Percentiles rank a stretch among this genome's conserved stretches.
phyloP scores from a whole-genome alignment of 2,113 vertebrate genomes.

The Empidonax traillii region DNA sequence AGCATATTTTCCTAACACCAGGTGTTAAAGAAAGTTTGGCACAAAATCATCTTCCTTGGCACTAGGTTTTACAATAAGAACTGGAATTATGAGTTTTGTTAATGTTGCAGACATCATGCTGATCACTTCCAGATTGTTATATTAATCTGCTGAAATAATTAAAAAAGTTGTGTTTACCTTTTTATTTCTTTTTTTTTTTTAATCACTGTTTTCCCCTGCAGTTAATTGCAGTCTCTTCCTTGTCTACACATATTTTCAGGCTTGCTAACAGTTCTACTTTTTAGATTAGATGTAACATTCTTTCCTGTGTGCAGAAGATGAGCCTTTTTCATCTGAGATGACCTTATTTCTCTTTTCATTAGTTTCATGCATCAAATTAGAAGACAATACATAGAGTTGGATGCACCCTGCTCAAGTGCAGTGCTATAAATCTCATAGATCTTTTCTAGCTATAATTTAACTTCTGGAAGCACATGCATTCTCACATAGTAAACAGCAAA shows the following conservation, averaged over 20 bases:
- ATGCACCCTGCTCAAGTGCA: neutral
- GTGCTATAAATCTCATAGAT: neutral
- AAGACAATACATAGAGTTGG: neutral
- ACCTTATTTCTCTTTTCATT: neutral
- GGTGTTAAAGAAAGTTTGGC: neutral
- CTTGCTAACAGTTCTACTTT: neutral
- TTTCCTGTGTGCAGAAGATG: neutral
- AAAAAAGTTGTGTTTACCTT: neutral
- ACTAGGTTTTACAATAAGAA: neutral
- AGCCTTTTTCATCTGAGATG: neutral
- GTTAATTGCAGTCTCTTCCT: neutral
- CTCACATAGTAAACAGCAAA: neutral
- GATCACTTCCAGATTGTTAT: neutral
- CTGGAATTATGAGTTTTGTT: neutral
- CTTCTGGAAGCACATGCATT: neutral
- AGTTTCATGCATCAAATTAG: neutral
- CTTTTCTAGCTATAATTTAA: neutral
- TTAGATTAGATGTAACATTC: neutral
- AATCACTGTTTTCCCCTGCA: neutral
- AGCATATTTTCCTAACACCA: conserved; percentile 3
- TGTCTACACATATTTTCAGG: neutral
- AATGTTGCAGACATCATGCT: neutral
- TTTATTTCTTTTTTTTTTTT: neutral
- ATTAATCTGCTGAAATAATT: conserved; percentile 7
- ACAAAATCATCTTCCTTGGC: neutral